phyloP scores from a whole-genome alignment of 2,797 vertebrate species.

The Denticeps clupeoides region DNA sequence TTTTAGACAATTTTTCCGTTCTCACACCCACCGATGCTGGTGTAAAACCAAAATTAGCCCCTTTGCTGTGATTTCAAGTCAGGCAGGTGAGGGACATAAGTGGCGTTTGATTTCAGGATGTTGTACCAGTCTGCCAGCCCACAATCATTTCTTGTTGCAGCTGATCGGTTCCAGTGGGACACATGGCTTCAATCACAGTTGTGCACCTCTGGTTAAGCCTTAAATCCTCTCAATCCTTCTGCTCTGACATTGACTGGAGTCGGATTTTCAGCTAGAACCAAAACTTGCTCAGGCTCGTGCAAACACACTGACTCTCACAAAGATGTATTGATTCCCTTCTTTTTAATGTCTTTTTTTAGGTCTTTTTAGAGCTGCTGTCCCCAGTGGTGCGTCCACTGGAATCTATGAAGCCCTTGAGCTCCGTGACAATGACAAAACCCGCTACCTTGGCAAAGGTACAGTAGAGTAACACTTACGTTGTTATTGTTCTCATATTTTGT shows the following conservation, averaged over 20 bases:
- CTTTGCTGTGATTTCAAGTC: too few species aligned
- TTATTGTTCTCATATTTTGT: not conserved
- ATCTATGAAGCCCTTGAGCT: constrained; percentile 97
- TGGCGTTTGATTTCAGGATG: too few species aligned
- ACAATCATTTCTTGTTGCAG: constrained; percentile 27
- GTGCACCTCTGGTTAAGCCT: constrained; percentile 32
- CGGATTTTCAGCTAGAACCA: constrained; percentile 18
- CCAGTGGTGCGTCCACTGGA: constrained; percentile 93
- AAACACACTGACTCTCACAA: not conserved
- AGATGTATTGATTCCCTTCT: not conserved
- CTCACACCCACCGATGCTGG: constrained; percentile 11
- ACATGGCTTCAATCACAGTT: constrained; percentile 13
- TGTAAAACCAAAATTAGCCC: not conserved
- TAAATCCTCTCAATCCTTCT: constrained; percentile 34
- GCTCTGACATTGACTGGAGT: constrained; percentile 5
- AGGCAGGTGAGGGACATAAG: too few species aligned
- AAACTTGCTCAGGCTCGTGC: too few species aligned
- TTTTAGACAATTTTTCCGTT: constrained; percentile 11
- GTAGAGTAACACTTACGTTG: not conserved
- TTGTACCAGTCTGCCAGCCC: not conserved
- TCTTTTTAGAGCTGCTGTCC: constrained; percentile 95
- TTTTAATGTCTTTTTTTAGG: constrained; percentile 44
- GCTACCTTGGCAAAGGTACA: constrained; percentile 91
- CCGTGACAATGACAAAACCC: constrained; percentile 94
- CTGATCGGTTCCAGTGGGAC: constrained; percentile 32